Evolutionary conservation across 2,888 invertebrate genomes (phyloP).

Genomic region (Drepana falcataria): DNA sequence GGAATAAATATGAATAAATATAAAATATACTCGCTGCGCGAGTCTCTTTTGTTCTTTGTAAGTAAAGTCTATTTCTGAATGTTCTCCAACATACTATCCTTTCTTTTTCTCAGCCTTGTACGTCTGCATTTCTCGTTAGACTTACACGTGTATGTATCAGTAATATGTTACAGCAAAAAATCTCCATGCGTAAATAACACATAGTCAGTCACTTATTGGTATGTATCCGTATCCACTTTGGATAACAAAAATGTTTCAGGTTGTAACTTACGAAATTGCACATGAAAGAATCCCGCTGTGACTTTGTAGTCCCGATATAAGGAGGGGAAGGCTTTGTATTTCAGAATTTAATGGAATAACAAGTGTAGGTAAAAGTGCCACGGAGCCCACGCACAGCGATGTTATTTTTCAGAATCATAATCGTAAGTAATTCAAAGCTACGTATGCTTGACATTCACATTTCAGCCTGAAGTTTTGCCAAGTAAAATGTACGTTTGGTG

Average conservation of each 20-base stretch:
- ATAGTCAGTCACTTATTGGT: no score
- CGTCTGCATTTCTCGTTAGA: no score
- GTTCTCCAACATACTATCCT: no score
- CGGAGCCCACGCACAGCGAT: neutral
- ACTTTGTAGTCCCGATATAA: neutral
- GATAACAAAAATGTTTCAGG: neutral
- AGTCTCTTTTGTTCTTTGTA: no score
- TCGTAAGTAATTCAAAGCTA: neutral
- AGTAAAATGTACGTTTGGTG: constrained; percentile 14
- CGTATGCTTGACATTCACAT: neutral
- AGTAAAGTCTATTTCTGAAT: no score
- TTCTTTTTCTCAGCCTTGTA: no score
- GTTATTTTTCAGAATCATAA: neutral
- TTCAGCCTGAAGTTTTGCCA: neutral
- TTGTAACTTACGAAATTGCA: neutral
- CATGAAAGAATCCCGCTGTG: neutral
- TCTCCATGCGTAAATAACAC: no score
- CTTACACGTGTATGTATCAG: no score
- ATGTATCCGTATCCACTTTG: neutral
- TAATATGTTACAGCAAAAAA: no score
- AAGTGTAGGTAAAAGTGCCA: neutral
- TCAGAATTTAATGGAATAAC: neutral
- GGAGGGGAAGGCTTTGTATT: neutral
- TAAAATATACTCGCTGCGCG: no score
- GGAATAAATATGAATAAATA: no score